Base-by-base conservation (phyloP, 2,888 invertebrate species). In the Rhaphigaster nebulosa region DNA sequence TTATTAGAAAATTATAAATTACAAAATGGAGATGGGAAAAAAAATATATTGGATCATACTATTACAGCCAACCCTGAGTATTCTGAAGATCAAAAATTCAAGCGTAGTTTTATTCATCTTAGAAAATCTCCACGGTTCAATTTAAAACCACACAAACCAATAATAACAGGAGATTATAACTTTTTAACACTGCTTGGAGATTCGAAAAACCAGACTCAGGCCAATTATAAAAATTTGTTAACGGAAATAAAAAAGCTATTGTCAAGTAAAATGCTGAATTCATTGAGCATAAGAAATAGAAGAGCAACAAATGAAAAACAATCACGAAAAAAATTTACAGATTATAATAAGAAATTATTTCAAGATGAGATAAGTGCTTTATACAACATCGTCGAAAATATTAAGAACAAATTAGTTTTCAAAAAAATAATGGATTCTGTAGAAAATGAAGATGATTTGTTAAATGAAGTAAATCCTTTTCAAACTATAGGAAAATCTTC, bases 1-100 rank as follows among this genome's bases (percentile, higher is more conserved):
- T 26, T 84, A 84, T 45, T 84, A 84, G 84, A 84, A 45, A 84
- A 84, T 18, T 84, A 84, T 15, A 84, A 84, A 84, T 45, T 50
- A 45, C 34, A 34, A 38, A 76, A 38, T 6, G 20, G 38, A 76
- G 38, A 76, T 38, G 20, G 23, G 38, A 34, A 38, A 38, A 76
- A 76, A 76, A 0, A 23, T 38, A 20, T 8, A 23, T 76, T 76
- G 8, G 20, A 76, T 38, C 41, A 84, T 45, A 45, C 41, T 84
- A 41, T 26, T 0, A 80, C 80, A 41, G 26, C 15, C 65, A 18
- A 29, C 29, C 38, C 34, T 38, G 20, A 76, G 20, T 6, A 76
- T 76, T 76, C 6, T 10, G 20, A 45, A 45, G 84, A 45, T 45
- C 41, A 84, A n/a, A 84, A 45, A 84, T n/a, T 84, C 8, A 84